Evolutionary conservation across 2,888 invertebrate species (phyloP).

Genomic region (Cantharis lateralis): DNA sequence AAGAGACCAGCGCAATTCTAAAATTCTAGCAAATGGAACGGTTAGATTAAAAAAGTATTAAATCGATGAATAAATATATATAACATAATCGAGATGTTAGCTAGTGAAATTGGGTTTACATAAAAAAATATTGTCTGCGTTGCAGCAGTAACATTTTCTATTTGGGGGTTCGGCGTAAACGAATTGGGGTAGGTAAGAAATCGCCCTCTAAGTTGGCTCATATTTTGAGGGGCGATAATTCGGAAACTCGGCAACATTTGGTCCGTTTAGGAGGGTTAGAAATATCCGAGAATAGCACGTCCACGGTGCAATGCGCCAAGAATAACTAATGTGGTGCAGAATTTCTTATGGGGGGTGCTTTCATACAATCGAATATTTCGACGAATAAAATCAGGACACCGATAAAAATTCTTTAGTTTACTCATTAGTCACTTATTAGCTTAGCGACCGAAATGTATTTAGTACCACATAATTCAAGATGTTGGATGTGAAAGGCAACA

Average conservation of each 20-base stretch:
- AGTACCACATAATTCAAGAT: not conserved
- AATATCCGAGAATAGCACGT: conserved; percentile 1
- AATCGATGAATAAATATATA: not conserved
- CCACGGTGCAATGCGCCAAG: not conserved
- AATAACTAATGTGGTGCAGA: not conserved
- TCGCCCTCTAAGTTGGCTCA: conserved; percentile 5
- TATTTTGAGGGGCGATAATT: conserved; percentile 1
- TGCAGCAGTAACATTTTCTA: not conserved
- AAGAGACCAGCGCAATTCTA: not conserved
- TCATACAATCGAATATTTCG: not conserved
- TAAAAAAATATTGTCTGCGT: not conserved
- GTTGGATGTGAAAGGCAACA: not conserved
- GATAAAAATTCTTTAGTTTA: not conserved
- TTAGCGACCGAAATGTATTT: not conserved
- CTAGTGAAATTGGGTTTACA: not conserved
- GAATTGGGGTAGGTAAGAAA: conserved; percentile 13
- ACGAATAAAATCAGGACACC: not conserved
- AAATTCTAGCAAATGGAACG: not conserved
- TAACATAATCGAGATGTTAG: not conserved
- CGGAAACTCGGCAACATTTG: not conserved
- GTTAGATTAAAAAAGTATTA: not conserved
- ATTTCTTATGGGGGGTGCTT: not conserved
- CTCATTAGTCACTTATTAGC: not conserved
- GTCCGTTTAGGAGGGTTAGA: not conserved
- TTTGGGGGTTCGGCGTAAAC: not conserved